Base-by-base conservation (phyloP, 2,113 vertebrate genomes). In the Harpagus bidentatus region DNA sequence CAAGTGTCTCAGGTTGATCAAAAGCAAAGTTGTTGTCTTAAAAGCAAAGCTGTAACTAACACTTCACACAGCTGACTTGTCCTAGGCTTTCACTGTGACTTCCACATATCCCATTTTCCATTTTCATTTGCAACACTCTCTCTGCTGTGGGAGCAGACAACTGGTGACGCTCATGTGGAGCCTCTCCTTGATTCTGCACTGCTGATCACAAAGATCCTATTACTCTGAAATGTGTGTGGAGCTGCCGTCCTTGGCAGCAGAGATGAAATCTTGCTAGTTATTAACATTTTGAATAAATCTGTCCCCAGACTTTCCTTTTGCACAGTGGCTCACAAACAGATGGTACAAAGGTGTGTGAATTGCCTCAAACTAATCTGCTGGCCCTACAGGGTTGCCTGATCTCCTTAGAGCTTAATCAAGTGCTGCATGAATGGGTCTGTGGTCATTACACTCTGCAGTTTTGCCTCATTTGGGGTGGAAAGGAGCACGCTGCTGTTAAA, bases 1-100 rank as follows among this genome's bases (percentile, higher is more conserved):
- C 28, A 52, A 22, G 36, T 61, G 38, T 84, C 34, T 91, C 17
- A 9, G 43, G 56, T 32, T 79, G 77, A 85, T 88, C 48, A 61
- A 89, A 95, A 89, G 36, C n/a, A 47, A 76, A 66, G 22, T 26
- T 77, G 21, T 47, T 50, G 22, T 66, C 55, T 82, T 85, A 58
- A 86, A 91, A 92, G 69, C 63, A 92, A n/a, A 91, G 56, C 65
- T 77, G 38, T 88, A 88, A 53, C 77, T 86, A 45, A 38, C 32
- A 12, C 42, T 86, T 87, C 16, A 87, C 22, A 3, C 34, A 38
- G 65, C 36, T 94, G 65, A 56, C 34, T 79, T 34, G 34, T 95
- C 67, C 15, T 52, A 23, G 47, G 4, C n/a, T 87, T 86, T 89
- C 65, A 21, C 19, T 82, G 77, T 15, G 48, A n/a, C 16, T 87